Conservation (phyloP, 2,888 invertebrate genomes). For the Megalurothrips usitatus region DNA sequence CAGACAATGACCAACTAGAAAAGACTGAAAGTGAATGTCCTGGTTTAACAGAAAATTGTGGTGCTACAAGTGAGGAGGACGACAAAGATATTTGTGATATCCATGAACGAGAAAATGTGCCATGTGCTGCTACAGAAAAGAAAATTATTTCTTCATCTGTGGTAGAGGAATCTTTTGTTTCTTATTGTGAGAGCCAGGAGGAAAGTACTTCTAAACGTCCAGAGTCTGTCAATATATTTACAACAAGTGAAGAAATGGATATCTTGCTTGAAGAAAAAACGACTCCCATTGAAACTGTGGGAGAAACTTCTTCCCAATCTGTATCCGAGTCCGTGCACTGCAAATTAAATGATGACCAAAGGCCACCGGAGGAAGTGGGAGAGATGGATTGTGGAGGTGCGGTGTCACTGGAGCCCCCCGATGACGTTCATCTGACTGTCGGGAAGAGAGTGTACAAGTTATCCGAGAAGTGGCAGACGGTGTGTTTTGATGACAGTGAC, state of each 20-base stretch:
- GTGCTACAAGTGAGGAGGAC: neutral
- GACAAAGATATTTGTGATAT: neutral
- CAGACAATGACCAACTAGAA: neutral
- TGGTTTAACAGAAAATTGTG: neutral
- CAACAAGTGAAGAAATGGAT: no score
- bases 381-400: neutral
- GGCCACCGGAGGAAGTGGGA: no score
- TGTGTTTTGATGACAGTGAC: neutral
- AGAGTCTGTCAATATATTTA: no score
- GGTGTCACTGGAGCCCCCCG: neutral
- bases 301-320: no score
- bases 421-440: neutral
- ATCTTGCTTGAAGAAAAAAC: no score
- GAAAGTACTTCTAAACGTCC: neutral
- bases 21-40: neutral
- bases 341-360: no score
- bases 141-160: neutral
- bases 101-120: conserved; percentile 7
- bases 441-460: neutral
- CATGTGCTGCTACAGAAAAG: neutral
- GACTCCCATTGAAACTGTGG: no score
- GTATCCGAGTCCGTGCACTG: no score
- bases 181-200: neutral
- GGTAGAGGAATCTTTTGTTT: neutral
- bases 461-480: neutral